Conservation (phyloP, 2,113 vertebrate species). For the Leucopsar rothschildi region DNA sequence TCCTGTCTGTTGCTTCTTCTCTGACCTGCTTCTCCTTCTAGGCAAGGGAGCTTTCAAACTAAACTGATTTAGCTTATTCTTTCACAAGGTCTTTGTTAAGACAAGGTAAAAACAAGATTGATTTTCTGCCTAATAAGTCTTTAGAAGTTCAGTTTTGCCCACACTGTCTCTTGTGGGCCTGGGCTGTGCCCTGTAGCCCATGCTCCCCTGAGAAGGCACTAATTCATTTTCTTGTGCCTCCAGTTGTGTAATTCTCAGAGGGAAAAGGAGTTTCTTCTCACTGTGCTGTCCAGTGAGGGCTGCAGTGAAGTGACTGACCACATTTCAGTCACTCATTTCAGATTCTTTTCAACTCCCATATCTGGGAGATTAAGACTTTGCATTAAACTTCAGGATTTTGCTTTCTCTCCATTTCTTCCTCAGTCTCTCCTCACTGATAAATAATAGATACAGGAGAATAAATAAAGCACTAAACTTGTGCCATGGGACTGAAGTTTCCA, state of each 20-base stretch:
- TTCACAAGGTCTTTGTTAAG: neutral
- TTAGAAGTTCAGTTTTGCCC: neutral
- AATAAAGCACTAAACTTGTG: constrained; percentile 47
- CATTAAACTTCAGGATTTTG: constrained; percentile 49
- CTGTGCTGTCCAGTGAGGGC: neutral
- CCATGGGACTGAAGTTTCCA: constrained; percentile 23
- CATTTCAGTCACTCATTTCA: neutral
- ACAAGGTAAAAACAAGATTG: neutral
- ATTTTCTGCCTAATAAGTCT: neutral
- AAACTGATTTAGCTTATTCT: neutral
- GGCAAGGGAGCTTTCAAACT: neutral
- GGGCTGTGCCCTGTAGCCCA: neutral
- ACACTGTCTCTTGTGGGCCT: neutral
- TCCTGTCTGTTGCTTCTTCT: neutral
- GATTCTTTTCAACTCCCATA: neutral
- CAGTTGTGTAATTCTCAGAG: neutral
- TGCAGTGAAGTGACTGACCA: neutral
- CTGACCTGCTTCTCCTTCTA: neutral
- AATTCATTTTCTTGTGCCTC: neutral
- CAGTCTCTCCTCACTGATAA: constrained; percentile 59
- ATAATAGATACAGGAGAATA: constrained; percentile 70
- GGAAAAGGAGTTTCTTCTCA: neutral
- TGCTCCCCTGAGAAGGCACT: neutral
- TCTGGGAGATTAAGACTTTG: constrained; percentile 28
- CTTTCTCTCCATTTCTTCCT: constrained; percentile 15